Evolutionary conservation across 1,140 invertebrate genomes (phyloP), one percentile per base, ranked within the genome.

Genomic region (Heliconius himera): DNA sequence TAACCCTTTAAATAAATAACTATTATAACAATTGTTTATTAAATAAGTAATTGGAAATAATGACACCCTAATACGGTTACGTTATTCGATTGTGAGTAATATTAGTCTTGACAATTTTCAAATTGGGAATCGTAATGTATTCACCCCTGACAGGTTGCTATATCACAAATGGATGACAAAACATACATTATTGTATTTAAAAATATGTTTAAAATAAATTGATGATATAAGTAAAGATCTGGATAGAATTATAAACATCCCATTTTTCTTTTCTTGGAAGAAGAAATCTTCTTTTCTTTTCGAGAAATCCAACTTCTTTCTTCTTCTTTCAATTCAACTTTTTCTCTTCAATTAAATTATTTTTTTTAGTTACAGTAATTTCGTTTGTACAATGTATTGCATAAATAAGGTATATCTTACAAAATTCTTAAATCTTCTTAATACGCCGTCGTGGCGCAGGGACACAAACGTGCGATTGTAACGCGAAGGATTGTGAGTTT

Each of bases 41-140:
- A 91, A 87, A 91, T 87, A 87, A 89, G 89, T 92, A 92, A 92
- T 93, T 89, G 88, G 89, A 89, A 91, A 91, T 91, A 91, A 92
- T 93, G 88, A 87, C 85, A 81, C 56, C 74, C 82, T 87, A 89
- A 91, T 89, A 83, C 82, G 87, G 89, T 89, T 90, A 85, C 83
- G 77, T 81, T 87, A 88, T 91, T 89, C 88, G 87, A 89, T 89
- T 90, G 88, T 90, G 77, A 80, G 84, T 88, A 84, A 85, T 92
- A 93, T 93, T 93, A 87, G 91, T 84, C 78, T 81, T 92, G 93
- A 93, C 93, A 94, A 93, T 93, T 92, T 93, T 93, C 88, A 87
- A 92, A 94, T 93, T 93, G 90, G 88, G 90, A 88, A 87, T 87
- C 79, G 81, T 93, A 94, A 94, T 93, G 76, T 93, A 94, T 94